phyloP scores from a whole-genome alignment of 2,113 vertebrate species.

The Protobothrops flavoviridis region DNA sequence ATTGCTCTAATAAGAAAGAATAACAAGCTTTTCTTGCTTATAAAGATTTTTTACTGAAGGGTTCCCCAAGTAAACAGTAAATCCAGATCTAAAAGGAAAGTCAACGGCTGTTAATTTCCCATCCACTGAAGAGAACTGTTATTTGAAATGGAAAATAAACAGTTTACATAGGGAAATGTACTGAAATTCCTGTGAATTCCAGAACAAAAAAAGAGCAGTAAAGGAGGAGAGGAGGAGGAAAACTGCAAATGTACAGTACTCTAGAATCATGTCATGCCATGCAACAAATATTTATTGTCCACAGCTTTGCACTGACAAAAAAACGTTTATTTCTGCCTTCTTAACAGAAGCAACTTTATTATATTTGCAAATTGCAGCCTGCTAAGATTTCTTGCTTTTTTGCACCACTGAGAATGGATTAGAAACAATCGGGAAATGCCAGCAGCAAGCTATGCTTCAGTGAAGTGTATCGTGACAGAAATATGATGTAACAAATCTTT shows the following conservation, averaged over 20 bases:
- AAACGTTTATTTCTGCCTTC: neutral
- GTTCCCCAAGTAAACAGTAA: neutral
- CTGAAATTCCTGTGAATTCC: neutral
- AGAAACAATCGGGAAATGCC: neutral
- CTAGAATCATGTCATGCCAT: neutral
- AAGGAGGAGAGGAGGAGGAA: neutral
- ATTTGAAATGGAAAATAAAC: neutral
- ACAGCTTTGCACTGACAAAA: neutral
- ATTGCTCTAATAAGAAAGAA: neutral
- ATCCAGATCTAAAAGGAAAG: neutral
- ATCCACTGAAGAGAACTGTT: neutral
- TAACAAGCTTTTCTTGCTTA: neutral
- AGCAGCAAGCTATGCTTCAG: neutral
- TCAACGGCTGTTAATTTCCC: neutral
- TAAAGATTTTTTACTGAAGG: neutral
- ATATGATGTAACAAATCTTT: neutral
- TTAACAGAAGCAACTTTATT: neutral
- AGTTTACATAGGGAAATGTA: fast-evolving
- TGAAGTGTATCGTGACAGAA: neutral
- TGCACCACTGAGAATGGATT: neutral
- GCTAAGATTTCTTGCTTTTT: neutral
- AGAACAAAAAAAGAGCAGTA: neutral
- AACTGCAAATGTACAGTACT: fast-evolving
- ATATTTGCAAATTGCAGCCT: neutral
- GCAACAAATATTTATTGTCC: neutral